Base-by-base conservation (phyloP, 2,888 invertebrate species). In the Coelogynopora nodosa region DNA sequence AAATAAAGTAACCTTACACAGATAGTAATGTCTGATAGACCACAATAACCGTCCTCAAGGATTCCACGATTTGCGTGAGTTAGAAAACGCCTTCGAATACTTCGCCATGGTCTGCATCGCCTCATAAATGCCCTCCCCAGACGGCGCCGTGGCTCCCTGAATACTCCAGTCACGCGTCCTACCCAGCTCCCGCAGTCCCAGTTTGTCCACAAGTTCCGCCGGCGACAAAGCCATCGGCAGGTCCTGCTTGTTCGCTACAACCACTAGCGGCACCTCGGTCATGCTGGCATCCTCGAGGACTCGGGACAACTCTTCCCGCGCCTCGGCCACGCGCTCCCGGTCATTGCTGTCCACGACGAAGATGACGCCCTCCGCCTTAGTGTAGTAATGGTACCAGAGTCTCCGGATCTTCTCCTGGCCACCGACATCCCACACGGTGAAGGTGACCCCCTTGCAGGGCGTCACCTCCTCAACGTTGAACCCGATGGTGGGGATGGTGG, bases 351-450 rank as follows among this genome's bases (percentile, higher is more conserved):
- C 99, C 91, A 99, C 97, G 89, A 99, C 99, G 94, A 98, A 99
- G 93, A 99, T 99, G 91, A 99, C 94, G 31, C 93, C 93, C 89
- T 97, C 96, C 89, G 97, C 96, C 90, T 96, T 97, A 90, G 97
- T 97, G 92, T 98, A 99, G 93, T 99, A 99, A 93, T 99, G 98
- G 93, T 98, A 95, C 98, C 98, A 99, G 88, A 99, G 93, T 87
- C 98, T 98, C 90, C 99, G 94, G 93, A 99, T 99, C 94, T 99
- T 99, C 93, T 99, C 98, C 93, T 99, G 99, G 89, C 99, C 99
- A 89, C 99, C 98, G 89, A 99, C 98, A 93, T 99, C 99, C 94
- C 94, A 49, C 49, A 49, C 5, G 49, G 49, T 10, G 18, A 49
- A 18, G 49, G 97, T 97, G 94, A 97, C 97, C 93, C 97, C 97